These are phyloP conservation scores for Chelonia mydas DNA, from an alignment of 2,797 vertebrate species.

Conservation along the genomic window DNA sequence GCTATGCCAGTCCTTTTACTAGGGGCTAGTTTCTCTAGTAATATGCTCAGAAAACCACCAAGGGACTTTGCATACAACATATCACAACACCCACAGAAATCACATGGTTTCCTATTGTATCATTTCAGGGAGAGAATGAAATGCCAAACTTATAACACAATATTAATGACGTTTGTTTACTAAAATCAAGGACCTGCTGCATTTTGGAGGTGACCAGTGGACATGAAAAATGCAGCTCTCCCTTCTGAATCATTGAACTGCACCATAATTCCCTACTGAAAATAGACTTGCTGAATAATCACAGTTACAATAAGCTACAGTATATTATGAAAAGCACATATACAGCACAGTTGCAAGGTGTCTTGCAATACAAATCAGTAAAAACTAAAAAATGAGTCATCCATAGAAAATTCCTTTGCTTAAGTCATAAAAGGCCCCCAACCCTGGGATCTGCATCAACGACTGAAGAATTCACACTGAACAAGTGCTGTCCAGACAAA, in stretches of 20 bases:
- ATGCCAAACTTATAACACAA: not conserved
- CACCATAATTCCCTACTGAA: not conserved
- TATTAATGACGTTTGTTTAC: not conserved
- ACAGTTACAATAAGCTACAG: not conserved
- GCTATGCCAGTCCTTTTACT: not conserved
- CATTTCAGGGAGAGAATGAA: not conserved
- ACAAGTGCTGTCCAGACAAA: not conserved
- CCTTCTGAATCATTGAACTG: not conserved
- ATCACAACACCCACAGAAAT: constrained; percentile 52
- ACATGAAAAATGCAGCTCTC: not conserved
- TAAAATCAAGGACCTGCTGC: not conserved
- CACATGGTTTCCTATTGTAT: not conserved
- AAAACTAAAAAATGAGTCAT: not conserved
- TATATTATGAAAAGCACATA: not conserved
- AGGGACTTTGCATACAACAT: not conserved
- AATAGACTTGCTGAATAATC: not conserved
- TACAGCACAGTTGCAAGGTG: not conserved
- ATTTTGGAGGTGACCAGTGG: rapidly evolving
- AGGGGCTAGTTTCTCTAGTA: not conserved
- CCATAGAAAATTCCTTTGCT: not conserved
- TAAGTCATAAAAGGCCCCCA: not conserved
- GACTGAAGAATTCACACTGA: not conserved
- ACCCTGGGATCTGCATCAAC: not conserved
- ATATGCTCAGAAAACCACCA: not conserved
- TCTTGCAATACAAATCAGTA: not conserved